Conservation (phyloP, 53 echinoderm and acorn worm genomes). For the Holothuria leucospilota region DNA sequence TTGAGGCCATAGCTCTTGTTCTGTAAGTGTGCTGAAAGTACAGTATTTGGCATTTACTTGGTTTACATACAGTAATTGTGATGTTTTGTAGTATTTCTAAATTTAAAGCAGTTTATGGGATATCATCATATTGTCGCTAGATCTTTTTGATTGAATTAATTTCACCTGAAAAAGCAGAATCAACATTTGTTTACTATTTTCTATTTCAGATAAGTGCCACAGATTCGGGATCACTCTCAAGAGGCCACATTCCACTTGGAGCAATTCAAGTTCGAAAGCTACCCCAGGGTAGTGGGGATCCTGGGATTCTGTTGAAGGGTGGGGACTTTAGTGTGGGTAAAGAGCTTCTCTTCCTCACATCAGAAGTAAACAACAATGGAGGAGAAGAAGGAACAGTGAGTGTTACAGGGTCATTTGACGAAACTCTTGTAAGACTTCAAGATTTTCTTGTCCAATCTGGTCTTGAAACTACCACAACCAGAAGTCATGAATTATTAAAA, state of each 20-base stretch:
- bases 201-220: slow-evolving; percentile 65
- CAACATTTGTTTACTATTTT: background rate
- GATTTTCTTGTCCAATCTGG: slow-evolving; percentile 33
- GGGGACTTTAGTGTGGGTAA: slow-evolving; percentile 80
- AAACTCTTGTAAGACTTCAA: slow-evolving; percentile 54
- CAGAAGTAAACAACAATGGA: slow-evolving; percentile 70
- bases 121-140: too few species aligned
- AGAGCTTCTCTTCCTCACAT: slow-evolving; percentile 84
- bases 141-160: too few species aligned
- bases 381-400: slow-evolving; percentile 51
- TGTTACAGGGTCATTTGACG: slow-evolving; percentile 61
- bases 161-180: background rate
- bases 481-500: slow-evolving; percentile 10
- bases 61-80: too few species aligned
- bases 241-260: slow-evolving; percentile 89
- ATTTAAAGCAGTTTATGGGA: too few species aligned
- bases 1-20: too few species aligned
- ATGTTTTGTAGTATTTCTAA: too few species aligned
- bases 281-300: slow-evolving; percentile 65
- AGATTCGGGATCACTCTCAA: slow-evolving; percentile 75
- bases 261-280: slow-evolving; percentile 91
- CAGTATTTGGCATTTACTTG: too few species aligned
- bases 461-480: slow-evolving; percentile 34
- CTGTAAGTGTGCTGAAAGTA: too few species aligned
- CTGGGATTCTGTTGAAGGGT: slow-evolving; percentile 63